phyloP scores from a whole-genome alignment of 1,140 invertebrate species.

The Lutraria rhynchaena region DNA sequence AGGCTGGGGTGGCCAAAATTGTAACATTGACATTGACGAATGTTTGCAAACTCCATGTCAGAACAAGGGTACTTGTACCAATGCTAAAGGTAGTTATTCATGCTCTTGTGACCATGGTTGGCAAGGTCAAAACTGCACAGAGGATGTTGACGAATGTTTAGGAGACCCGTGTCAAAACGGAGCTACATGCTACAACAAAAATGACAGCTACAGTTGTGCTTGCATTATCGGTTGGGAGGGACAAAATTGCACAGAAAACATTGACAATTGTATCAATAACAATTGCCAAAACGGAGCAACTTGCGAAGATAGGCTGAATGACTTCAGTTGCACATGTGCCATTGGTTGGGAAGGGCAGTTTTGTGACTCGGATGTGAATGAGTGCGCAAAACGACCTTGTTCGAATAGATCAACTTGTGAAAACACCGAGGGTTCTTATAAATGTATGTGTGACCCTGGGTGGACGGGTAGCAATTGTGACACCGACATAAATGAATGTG shows the following conservation, averaged over 20 bases:
- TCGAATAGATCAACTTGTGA: constrained; percentile 34
- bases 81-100: constrained; percentile 55
- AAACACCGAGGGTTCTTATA: constrained; percentile 20
- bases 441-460: background rate
- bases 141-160: constrained; percentile 27
- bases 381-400: no score
- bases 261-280: constrained; percentile 33
- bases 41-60: constrained; percentile 45
- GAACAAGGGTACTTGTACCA: constrained; percentile 55
- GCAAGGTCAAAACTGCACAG: constrained; percentile 21
- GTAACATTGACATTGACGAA: no score
- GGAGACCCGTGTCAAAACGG: constrained; percentile 35
- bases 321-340: no score
- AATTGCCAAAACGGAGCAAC: no score
- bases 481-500: constrained; percentile 90
- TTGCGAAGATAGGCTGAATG: no score
- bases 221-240: constrained; percentile 45
- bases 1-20: no score
- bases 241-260: constrained; percentile 11
- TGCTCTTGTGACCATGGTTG: constrained; percentile 63
- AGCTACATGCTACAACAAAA: constrained; percentile 47
- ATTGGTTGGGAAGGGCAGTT: no score
- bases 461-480: constrained; percentile 94
- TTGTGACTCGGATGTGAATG: background rate
- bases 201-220: constrained; percentile 44